phyloP scores from a whole-genome alignment of 2,888 invertebrate species.

The Cerastoderma edule region DNA sequence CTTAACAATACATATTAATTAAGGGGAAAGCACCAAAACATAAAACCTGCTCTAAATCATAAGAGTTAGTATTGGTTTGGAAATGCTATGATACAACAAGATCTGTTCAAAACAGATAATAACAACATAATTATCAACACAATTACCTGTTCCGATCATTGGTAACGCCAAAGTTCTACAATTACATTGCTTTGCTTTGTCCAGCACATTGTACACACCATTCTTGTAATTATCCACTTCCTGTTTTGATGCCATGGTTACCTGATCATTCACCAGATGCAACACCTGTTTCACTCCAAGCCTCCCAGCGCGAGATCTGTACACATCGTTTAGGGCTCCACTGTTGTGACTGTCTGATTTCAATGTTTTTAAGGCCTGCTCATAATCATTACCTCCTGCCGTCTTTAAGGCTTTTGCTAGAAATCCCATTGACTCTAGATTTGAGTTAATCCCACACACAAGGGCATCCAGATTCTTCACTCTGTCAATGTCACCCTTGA shows the following conservation, averaged over 20 bases:
- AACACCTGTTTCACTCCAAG: slow-evolving; percentile 33
- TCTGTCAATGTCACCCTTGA: slow-evolving; percentile 39
- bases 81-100: too few relatives aligned
- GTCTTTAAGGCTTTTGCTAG: slow-evolving; percentile 37
- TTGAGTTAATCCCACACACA: slow-evolving; percentile 41
- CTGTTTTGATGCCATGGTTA: background rate
- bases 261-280: slow-evolving; percentile 27
- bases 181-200: slow-evolving; percentile 22
- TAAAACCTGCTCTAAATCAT: too few relatives aligned
- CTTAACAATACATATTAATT: too few relatives aligned
- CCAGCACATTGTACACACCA: slow-evolving; percentile 6
- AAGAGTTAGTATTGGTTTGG: too few relatives aligned
- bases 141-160: slow-evolving; percentile 48
- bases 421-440: slow-evolving; percentile 29
- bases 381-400: slow-evolving; percentile 33
- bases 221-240: slow-evolving; percentile 23
- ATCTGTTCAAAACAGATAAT: too few relatives aligned
- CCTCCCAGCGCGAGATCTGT: slow-evolving; percentile 21
- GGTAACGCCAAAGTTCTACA: slow-evolving; percentile 40
- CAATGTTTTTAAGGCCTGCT: slow-evolving; percentile 13
- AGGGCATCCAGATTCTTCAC: slow-evolving; percentile 44
- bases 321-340: slow-evolving; percentile 24
- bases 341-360: background rate
- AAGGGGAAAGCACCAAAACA: too few relatives aligned
- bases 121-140: background rate